Evolutionary conservation across 2,888 invertebrate species (phyloP), one percentile per base, ranked within the genome.

Genomic region (Xestia rhomboidea): DNA sequence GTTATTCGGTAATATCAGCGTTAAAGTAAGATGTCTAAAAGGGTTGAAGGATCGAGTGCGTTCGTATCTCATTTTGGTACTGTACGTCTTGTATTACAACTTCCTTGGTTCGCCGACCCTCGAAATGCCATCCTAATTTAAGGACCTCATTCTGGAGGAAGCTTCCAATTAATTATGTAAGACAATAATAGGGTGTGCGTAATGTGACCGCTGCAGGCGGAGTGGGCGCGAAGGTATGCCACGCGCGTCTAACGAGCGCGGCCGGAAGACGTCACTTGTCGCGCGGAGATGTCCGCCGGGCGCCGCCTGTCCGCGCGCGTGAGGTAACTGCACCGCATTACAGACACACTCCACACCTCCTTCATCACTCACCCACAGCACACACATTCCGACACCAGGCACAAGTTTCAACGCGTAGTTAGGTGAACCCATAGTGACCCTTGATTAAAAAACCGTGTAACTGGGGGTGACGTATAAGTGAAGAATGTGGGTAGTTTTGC

Each of bases 231-330:
- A 80, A 86, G 87, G 87, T 87, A 88, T 88, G 88, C 83, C 88
- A 88, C 88, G 90, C 88, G 90, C 88, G 82, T 81, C 77, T 85
- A 86, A 89, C 85, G 64, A 41, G 64, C 64, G 79, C 88, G 87
- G 79, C 81, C 89, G 90, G 90, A 90, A 88, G 84, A 68, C 80
- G 83, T 68, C 92, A 92, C 92, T 92, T 92, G 90, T 73, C 87
- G 88, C 77, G 72, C 88, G 88, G 89, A 89, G 86, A 54, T 54
- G 54, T 54, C 76, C 80, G 67, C 81, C 71, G 57, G 27, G 57
- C 57, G 83, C 81, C 78, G 85, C 73, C 85, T 83, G 85, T 80
- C 84, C 81, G 68, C 82, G 68, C 82, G 70, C 78, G 30, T 73
- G 73, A 72, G 60, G 49, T 72, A 74, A 41, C 85, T 84, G 82